Base-by-base conservation (phyloP, 2,113 vertebrate genomes). In the Plestiodon gilberti region DNA sequence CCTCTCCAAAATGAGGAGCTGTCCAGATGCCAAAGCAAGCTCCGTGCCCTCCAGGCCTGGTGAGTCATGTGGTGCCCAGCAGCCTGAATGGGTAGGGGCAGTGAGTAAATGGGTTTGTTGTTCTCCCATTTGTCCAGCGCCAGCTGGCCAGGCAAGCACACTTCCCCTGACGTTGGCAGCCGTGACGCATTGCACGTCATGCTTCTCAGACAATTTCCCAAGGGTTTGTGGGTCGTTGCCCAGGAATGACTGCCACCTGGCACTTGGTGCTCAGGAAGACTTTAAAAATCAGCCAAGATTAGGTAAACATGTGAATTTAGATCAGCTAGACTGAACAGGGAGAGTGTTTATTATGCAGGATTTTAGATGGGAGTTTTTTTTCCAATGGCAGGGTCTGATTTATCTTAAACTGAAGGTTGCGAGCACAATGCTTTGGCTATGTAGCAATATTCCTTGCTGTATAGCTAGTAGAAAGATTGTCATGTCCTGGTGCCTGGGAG, bases 231-330 rank as follows among this genome's bases (percentile, higher is more conserved):
- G 77, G 87, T 78, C 81, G 80, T 43, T 65, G 48, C 59, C 77
- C 78, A 84, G 61, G 67, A 80, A 81, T 75, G 59, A 22, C 77
- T 74, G 35, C 76, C 59, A 33, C 69, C 76, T 84, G 82, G 77
- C 33, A 33, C 55, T 57, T n/a, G 22, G n/a, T 57, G 9, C 2
- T 14, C 78, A 81, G 71, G 61, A 28, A 48, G 70, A 67, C 62
- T 81, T 81, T 87, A 38, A 67, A 87, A 87, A 81, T 25, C 59
- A 57, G 59, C 52, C 57, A 57, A 30, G 40, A 81, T 74, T 86
- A 81, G 59, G 70, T 30, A 87, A 81, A 65, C 4, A 81, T 13
- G 15, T 75, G 43, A 15, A 40, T 62, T 87, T 64, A 65, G 40
- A 75, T 65, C n/a, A n/a, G 40, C 48, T 81, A 30, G 28, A 74